These are phyloP conservation scores for Lepas anatifera DNA, from an alignment of 2,888 invertebrate genomes.

Conservation along the genomic window DNA sequence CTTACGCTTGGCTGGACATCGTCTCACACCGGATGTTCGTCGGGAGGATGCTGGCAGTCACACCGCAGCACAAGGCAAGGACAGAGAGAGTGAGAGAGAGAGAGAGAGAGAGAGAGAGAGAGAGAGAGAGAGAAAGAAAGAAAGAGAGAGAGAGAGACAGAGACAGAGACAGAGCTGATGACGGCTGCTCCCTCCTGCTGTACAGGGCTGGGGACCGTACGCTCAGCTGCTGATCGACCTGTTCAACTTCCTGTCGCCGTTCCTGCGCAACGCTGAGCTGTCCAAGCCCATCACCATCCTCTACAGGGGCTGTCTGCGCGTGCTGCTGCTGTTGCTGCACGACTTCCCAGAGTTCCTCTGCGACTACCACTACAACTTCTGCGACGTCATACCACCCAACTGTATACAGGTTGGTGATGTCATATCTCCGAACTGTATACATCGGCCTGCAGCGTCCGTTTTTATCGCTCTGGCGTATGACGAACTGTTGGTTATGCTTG, in stretches of 20 bases:
- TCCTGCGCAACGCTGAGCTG: slow-evolving; percentile 90
- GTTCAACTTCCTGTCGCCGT: slow-evolving; percentile 93
- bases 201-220: slow-evolving; percentile 93
- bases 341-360: slow-evolving; percentile 99
- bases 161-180: too few relatives aligned
- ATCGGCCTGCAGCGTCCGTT: too few relatives aligned
- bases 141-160: too few relatives aligned
- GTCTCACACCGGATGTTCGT: slow-evolving; percentile 94
- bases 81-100: slow-evolving; percentile 11
- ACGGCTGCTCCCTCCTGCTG: too few relatives aligned
- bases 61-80: slow-evolving; percentile 68
- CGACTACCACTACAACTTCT: slow-evolving; percentile 98
- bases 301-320: slow-evolving; percentile 83
- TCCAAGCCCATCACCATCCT: slow-evolving; percentile 84
- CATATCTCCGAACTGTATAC: neutral
- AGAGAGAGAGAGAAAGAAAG: too few relatives aligned
- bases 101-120: too few relatives aligned
- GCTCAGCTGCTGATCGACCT: slow-evolving; percentile 89
- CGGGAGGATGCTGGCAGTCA: slow-evolving; percentile 78
- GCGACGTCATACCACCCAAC: slow-evolving; percentile 97
- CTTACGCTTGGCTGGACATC: slow-evolving; percentile 96
- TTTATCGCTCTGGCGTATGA: too few relatives aligned
- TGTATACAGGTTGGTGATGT: slow-evolving; percentile 57
- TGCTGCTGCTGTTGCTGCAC: slow-evolving; percentile 86
- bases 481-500: too few relatives aligned